Evolutionary conservation across 2,797 vertebrate genomes (phyloP), one percentile per base, ranked within the genome.

Genomic region (Emydoidea blandingii): DNA sequence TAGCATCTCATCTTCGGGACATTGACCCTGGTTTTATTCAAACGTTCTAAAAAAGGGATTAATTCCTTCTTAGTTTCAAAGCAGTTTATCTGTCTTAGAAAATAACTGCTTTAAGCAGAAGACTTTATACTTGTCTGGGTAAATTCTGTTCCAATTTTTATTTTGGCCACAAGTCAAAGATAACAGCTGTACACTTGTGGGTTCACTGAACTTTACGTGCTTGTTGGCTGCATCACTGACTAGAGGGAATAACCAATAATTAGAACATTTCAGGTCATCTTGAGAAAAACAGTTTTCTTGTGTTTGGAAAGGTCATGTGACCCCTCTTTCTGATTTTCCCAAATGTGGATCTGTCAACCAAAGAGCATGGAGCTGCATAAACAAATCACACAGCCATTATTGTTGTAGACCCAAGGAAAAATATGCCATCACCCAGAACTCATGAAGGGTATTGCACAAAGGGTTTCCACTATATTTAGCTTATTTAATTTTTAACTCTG

Each of bases 161-260:
- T 98, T 98, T 99, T 99, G 99, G 99, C 98, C 98, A 99, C 98
- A 97, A 99, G 98, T 99, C 99, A 99, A 99, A 99, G 98, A 99
- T 98, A 99, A 99, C 99, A 99, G 99, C 99, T 99, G 99, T 98
- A 99, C 52, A 97, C 98, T 99, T 98, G 98, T 98, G 98, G 99
- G 98, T 99, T 99, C 99, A 98, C 95, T 99, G 99, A 99, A 98
- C 99, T 98, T 98, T 98, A 97, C 82, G 97, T 98, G 98, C 98
- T 98, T 98, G 94, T 97, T 99, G 99, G 98, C 99, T 98, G 98
- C 97, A 96, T 96, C 97, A 90, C 95, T 92, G 96, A 98, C 99
- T 98, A 98, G 95, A 98, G 99, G 98, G 99, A 99, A 98, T 98
- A 98, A 98, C 98, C 98, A 98, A 98, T 99, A 99, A 99, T 99